phyloP scores from a whole-genome alignment of 2,113 vertebrate species.

The Picathartes gymnocephalus region DNA sequence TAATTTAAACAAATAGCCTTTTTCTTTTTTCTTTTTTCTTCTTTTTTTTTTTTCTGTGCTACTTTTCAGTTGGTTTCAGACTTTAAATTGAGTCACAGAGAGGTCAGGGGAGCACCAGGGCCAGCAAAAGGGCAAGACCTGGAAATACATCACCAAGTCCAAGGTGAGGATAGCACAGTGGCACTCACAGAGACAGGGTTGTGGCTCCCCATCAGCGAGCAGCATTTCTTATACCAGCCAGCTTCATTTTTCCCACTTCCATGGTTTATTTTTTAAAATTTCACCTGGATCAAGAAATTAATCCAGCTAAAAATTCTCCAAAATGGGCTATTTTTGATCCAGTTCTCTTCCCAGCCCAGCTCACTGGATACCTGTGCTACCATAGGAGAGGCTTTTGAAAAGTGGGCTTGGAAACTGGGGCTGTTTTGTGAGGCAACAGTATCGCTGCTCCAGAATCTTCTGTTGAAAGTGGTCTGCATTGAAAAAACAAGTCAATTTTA shows the following conservation, averaged over 20 bases:
- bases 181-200: accelerated
- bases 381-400: background rate
- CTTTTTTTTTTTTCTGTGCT: background rate
- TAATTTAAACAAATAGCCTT: background rate
- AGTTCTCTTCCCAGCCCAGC: background rate
- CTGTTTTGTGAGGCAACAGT: background rate
- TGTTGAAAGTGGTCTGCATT: background rate
- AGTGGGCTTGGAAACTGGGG: too few species aligned
- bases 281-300: background rate
- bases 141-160: background rate
- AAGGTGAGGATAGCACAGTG: background rate
- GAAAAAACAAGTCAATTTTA: background rate
- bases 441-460: background rate
- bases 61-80: constrained; percentile 4
- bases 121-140: background rate
- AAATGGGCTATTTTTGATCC: background rate
- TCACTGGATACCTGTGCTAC: accelerated
- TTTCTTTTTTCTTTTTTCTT: background rate
- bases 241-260: background rate
- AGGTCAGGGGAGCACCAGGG: background rate
- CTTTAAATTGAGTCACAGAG: background rate
- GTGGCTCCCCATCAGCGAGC: accelerated
- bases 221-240: background rate
- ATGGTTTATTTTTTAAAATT: background rate
- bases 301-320: background rate